These are phyloP conservation scores for Helicoverpa armigera DNA, from an alignment of 1,140 invertebrate genomes.

Conservation along the genomic window DNA sequence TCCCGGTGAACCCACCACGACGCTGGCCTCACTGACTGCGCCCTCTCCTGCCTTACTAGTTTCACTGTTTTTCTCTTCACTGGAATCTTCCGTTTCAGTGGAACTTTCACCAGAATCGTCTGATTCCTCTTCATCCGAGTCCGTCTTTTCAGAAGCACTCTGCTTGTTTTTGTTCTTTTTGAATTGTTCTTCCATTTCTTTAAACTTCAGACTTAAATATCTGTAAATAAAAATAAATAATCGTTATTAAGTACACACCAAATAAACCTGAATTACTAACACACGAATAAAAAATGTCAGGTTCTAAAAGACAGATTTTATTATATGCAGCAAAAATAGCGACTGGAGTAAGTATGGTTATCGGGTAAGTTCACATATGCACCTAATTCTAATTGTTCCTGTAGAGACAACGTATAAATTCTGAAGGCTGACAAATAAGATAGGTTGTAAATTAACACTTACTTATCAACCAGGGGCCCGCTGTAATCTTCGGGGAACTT, in stretches of 20 bases:
- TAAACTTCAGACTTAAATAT: slow-evolving; percentile 93
- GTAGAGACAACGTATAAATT: too few relatives aligned
- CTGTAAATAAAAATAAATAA: slow-evolving; percentile 74
- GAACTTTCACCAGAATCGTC: slow-evolving; percentile 48
- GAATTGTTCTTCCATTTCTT: slow-evolving; percentile 93
- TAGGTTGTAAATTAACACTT: slow-evolving; percentile 61
- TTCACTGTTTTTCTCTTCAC: slow-evolving; percentile 53
- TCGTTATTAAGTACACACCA: neutral
- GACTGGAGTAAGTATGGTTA: neutral
- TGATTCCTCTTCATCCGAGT: slow-evolving; percentile 58
- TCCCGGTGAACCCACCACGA: slow-evolving; percentile 74
- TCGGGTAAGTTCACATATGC: neutral
- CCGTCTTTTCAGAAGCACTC: slow-evolving; percentile 63
- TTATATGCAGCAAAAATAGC: neutral
- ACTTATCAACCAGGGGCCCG: slow-evolving; percentile 94
- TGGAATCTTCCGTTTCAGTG: slow-evolving; percentile 56
- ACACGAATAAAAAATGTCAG: too few relatives aligned
- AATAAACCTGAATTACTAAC: neutral
- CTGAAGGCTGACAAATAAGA: neutral
- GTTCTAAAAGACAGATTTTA: neutral
- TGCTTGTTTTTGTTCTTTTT: slow-evolving; percentile 84
- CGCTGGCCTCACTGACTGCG: slow-evolving; percentile 61
- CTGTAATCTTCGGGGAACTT: slow-evolving; percentile 96
- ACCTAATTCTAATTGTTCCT: neutral
- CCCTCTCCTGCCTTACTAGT: slow-evolving; percentile 21